These are phyloP conservation scores for Miichthys miiuy DNA, from an alignment of 2,797 vertebrate genomes.

Conservation along the genomic window DNA sequence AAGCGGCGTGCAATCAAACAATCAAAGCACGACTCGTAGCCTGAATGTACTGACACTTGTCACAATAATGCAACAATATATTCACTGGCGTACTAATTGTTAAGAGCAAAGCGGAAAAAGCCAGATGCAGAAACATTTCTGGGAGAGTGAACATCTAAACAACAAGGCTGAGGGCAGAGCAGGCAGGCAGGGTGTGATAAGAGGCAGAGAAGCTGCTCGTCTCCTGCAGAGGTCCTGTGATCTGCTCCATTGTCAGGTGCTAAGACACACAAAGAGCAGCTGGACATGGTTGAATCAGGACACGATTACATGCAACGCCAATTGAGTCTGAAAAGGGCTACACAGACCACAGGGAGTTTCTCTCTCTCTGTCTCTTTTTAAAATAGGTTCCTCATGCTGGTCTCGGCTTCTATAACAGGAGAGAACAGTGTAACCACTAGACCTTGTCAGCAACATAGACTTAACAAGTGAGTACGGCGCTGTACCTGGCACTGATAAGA, in stretches of 20 bases:
- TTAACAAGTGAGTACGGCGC: slow-evolving; percentile 31
- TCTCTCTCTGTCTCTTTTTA: slow-evolving; percentile 56
- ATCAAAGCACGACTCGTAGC: slow-evolving; percentile 18
- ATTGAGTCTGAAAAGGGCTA: slow-evolving; percentile 81
- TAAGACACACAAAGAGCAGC: slow-evolving; percentile 83
- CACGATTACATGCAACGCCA: slow-evolving; percentile 85
- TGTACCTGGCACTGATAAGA: slow-evolving; percentile 57
- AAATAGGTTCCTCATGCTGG: slow-evolving; percentile 59
- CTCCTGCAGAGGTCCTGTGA: slow-evolving; percentile 79
- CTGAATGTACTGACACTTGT: slow-evolving; percentile 27
- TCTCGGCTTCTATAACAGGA: slow-evolving; percentile 60
- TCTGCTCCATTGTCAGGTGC: slow-evolving; percentile 79
- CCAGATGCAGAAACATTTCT: slow-evolving; percentile 73
- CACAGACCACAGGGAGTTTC: slow-evolving; percentile 70
- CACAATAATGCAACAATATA: slow-evolving; percentile 45
- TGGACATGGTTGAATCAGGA: slow-evolving; percentile 83
- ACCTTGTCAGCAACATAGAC: slow-evolving; percentile 74
- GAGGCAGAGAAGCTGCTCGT: slow-evolving; percentile 71
- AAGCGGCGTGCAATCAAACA: neutral
- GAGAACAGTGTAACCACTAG: slow-evolving; percentile 72
- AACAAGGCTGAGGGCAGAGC: slow-evolving; percentile 49
- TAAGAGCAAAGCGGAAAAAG: slow-evolving; percentile 44
- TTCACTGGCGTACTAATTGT: slow-evolving; percentile 42
- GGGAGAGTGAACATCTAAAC: slow-evolving; percentile 76
- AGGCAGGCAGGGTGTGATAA: slow-evolving; percentile 66